phyloP scores from a whole-genome alignment of 35 echinoderm and acorn worm species.

The Patiria miniata region DNA sequence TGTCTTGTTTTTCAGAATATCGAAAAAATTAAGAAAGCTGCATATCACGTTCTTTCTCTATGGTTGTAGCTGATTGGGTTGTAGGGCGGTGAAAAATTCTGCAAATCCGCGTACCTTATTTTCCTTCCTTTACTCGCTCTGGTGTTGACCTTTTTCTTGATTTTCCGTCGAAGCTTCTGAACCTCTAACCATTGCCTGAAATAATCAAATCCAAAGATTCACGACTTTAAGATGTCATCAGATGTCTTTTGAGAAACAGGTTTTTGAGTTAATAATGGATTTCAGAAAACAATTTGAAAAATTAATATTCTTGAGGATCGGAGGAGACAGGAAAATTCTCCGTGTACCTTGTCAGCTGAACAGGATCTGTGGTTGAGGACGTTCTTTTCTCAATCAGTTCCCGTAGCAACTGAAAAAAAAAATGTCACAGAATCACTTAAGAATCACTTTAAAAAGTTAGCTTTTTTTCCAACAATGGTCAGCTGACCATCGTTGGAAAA shows the following conservation, averaged over 20 bases:
- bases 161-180: constrained; percentile 89
- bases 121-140: constrained; percentile 97
- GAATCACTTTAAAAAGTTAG: background rate
- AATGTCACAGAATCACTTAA: background rate
- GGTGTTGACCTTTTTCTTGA: constrained; percentile 87
- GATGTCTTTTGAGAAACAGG: too few relatives aligned
- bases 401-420: constrained; percentile 64
- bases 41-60: too few relatives aligned
- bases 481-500: too few relatives aligned
- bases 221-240: too few relatives aligned
- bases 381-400: constrained; percentile 93
- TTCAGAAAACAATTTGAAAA: background rate
- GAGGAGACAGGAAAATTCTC: background rate
- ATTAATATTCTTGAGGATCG: background rate
- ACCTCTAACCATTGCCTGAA: constrained; percentile 92
- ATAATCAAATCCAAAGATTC: background rate
- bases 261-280: background rate
- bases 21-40: too few relatives aligned
- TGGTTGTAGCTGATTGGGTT: too few relatives aligned
- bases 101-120: constrained; percentile 72
- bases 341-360: constrained; percentile 76
- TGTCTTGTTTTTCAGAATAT: too few relatives aligned
- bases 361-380: constrained; percentile 72
- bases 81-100: too few relatives aligned
- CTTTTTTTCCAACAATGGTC: too few relatives aligned